Percentiles rank a stretch among this genome's conserved stretches.
These are phyloP conservation scores for Siniperca scherzeri DNA, from an alignment of 2,797 vertebrate species.

Conservation along the genomic window DNA sequence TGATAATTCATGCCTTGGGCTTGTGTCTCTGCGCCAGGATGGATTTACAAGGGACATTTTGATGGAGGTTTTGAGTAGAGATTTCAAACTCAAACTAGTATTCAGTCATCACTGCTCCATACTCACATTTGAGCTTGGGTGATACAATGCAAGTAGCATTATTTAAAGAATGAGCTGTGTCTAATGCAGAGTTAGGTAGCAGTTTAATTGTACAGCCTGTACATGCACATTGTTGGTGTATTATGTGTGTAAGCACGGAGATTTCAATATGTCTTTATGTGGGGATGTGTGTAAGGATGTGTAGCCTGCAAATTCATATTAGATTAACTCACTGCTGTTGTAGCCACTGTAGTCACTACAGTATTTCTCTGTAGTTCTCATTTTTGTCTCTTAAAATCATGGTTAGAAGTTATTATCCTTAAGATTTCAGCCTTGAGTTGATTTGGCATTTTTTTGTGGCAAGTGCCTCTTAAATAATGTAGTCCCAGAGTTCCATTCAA, in stretches of 20 bases:
- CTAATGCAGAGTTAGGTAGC: not conserved
- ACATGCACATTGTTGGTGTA: not conserved
- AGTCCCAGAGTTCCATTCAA: not conserved
- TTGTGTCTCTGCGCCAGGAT: slow-evolving; percentile 49
- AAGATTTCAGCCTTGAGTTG: not conserved
- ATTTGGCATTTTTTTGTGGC: not conserved
- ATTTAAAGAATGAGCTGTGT: slow-evolving; percentile 5
- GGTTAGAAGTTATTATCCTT: not conserved
- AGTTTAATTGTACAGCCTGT: not conserved
- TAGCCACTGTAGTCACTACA: not conserved
- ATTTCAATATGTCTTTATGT: not conserved
- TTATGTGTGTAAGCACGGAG: not conserved
- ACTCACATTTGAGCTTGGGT: slow-evolving; percentile 27
- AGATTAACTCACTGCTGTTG: not conserved
- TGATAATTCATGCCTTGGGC: slow-evolving; percentile 70
- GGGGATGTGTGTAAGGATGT: not conserved
- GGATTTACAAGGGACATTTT: slow-evolving; percentile 58
- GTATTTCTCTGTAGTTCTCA: not conserved
- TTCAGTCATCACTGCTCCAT: slow-evolving; percentile 41
- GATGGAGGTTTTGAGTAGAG: slow-evolving; percentile 50
- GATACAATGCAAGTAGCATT: slow-evolving; percentile 10
- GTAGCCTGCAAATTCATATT: slow-evolving; percentile 3
- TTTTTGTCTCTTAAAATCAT: no score
- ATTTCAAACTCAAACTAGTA: slow-evolving; percentile 42
- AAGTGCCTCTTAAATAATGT: not conserved